Percentiles rank a stretch among this genome's conserved stretches.
Evolutionary conservation across 2,113 vertebrate species (phyloP).

Genomic region (Limnothrissa miodon): DNA sequence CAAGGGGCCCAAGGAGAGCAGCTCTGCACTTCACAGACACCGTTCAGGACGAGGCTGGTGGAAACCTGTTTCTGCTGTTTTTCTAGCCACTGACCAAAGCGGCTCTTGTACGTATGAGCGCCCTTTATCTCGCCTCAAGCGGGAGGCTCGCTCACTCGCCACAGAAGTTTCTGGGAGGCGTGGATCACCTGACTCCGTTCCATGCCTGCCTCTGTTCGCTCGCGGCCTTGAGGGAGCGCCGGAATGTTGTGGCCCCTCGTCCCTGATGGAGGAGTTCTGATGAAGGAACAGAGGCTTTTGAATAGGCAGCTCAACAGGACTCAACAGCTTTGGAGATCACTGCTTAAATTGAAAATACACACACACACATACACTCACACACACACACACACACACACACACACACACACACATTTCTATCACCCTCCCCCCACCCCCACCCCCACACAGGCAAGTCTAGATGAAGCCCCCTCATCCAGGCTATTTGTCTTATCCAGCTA

Average conservation of each 20-base stretch:
- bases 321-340: neutral
- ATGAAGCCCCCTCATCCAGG: conserved; percentile 26
- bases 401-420: neutral
- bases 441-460: neutral
- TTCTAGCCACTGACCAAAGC: neutral
- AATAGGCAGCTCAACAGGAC: neutral
- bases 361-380: neutral
- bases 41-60: neutral
- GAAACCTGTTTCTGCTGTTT: neutral
- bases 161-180: neutral
- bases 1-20: neutral
- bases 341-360: neutral
- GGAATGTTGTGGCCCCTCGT: conserved; percentile 24
- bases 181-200: neutral
- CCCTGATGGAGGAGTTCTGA: conserved; percentile 18
- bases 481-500: conserved; percentile 74
- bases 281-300: conserved; percentile 26
- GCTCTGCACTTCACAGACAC: neutral
- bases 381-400: neutral
- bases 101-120: neutral
- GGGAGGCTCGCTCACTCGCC: neutral
- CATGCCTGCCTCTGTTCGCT: conserved; percentile 16
- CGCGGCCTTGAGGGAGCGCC: conserved; percentile 32
- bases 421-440: neutral
- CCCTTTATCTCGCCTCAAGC: neutral